Evolutionary conservation across 37 sponge, comb jelly and placozoan genomes (phyloP).

Genomic region (Cliona cf. orientalis): DNA sequence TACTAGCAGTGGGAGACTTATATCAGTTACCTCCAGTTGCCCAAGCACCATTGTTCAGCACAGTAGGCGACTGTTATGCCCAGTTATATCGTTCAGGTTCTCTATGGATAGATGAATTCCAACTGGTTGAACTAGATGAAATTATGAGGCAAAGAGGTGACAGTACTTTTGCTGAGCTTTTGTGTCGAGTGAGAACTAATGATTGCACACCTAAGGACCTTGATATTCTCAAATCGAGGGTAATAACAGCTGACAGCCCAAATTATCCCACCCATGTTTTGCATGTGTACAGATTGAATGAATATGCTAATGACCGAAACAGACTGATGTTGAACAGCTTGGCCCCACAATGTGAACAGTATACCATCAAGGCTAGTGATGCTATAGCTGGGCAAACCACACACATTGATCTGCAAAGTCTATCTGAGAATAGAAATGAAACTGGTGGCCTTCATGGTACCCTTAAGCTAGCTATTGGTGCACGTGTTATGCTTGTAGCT

Average conservation of each 20-base stretch:
- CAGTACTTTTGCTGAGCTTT: conserved; percentile 24
- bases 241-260: neutral
- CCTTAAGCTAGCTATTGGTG: conserved; percentile 44
- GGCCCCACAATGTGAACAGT: conserved; percentile 15
- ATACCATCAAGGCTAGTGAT: conserved; percentile 30
- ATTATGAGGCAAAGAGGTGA: conserved; percentile 47
- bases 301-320: conserved; percentile 34
- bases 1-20: conserved; percentile 53
- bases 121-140: conserved; percentile 42
- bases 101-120: conserved; percentile 43
- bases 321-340: conserved; percentile 20
- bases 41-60: conserved; percentile 19
- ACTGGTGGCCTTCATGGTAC: conserved; percentile 39
- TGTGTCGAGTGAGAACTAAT: conserved; percentile 42
- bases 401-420: neutral
- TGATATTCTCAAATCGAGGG: conserved; percentile 12
- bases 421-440: conserved; percentile 38
- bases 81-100: conserved; percentile 46
- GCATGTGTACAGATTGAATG: conserved; percentile 47
- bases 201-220: conserved; percentile 36
- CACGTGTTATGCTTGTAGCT: conserved; percentile 40
- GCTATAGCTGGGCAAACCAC: conserved; percentile 39
- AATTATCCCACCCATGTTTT: conserved; percentile 45
- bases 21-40: conserved; percentile 41
- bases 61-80: conserved; percentile 32